phyloP scores from a whole-genome alignment of 2,797 vertebrate species.

The Decapterus maruadsi region DNA sequence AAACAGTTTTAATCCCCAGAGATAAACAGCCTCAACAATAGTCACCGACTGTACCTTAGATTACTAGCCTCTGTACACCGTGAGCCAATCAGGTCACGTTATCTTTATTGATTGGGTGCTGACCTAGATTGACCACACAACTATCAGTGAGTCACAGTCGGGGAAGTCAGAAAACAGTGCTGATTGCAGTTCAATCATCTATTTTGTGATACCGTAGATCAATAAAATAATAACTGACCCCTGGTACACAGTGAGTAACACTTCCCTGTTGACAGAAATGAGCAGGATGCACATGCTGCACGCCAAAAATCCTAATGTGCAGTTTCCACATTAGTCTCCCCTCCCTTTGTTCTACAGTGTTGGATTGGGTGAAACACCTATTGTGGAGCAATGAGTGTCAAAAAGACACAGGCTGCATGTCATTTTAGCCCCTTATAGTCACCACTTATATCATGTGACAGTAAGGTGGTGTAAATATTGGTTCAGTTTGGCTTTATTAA shows the following conservation, averaged over 20 bases:
- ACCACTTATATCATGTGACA: too few relatives aligned
- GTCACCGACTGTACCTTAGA: conserved; percentile 21
- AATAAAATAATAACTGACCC: conserved; percentile 13
- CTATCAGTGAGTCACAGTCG: conserved; percentile 50
- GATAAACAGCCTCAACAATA: conserved; percentile 16
- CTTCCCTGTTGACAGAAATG: neutral
- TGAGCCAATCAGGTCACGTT: conserved; percentile 39
- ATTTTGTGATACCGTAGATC: neutral
- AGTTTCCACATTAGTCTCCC: conserved; percentile 8
- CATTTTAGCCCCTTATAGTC: too few relatives aligned
- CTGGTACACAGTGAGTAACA: neutral
- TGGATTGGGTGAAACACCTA: conserved; percentile 3
- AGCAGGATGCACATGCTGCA: neutral
- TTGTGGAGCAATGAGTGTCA: neutral
- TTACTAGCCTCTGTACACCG: neutral
- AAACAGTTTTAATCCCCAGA: neutral
- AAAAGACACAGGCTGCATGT: too few relatives aligned
- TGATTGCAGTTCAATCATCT: neutral
- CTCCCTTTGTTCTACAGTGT: too few relatives aligned
- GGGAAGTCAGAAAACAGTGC: neutral
- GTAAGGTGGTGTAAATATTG: too few relatives aligned
- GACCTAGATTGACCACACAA: conserved; percentile 16
- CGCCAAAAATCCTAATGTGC: neutral
- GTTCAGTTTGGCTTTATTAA: neutral
- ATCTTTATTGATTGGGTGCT: conserved; percentile 65